phyloP scores from a whole-genome alignment of 2,888 invertebrate genomes.

The Zhuqinia jingwanae region DNA sequence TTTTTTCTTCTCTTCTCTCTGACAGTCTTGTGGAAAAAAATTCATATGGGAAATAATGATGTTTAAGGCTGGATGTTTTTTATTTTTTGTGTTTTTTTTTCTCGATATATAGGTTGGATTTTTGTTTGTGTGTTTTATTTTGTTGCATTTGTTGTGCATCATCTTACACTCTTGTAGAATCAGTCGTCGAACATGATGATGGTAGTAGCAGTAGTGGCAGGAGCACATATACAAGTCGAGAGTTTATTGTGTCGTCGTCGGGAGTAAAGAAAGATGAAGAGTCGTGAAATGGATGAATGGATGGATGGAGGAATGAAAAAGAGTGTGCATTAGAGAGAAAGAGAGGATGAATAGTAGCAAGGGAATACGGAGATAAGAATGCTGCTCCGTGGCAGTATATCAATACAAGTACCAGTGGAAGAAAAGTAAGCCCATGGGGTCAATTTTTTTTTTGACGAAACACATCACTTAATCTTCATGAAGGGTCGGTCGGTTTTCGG shows the following conservation, averaged over 20 bases:
- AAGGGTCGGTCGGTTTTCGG: conserved; percentile 60
- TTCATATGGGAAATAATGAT: conserved; percentile 50
- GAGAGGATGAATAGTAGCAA: conserved; percentile 30
- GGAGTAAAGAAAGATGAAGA: conserved; percentile 4
- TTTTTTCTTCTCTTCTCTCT: too few relatives aligned
- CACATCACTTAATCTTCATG: conserved; percentile 73
- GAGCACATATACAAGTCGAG: background rate
- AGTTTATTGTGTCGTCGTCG: background rate
- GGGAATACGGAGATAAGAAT: conserved; percentile 16
- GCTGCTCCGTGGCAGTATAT: conserved; percentile 49
- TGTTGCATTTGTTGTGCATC: too few relatives aligned
- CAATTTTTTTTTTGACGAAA: conserved; percentile 72
- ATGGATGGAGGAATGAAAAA: background rate
- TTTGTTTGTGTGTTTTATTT: conserved; percentile 18
- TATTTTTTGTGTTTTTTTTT: conserved; percentile 26
- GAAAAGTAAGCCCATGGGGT: conserved; percentile 72
- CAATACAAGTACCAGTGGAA: conserved; percentile 67
- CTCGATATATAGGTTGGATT: too few relatives aligned
- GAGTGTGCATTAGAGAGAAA: conserved; percentile 11
- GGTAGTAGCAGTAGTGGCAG: conserved; percentile 10
- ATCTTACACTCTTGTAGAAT: too few relatives aligned
- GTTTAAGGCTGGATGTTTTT: too few relatives aligned
- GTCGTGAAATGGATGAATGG: conserved; percentile 28
- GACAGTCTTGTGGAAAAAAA: conserved; percentile 55
- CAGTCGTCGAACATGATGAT: conserved; percentile 14